These are phyloP conservation scores for Netelia virgata DNA, from an alignment of 2,888 invertebrate species.

Conservation along the genomic window DNA sequence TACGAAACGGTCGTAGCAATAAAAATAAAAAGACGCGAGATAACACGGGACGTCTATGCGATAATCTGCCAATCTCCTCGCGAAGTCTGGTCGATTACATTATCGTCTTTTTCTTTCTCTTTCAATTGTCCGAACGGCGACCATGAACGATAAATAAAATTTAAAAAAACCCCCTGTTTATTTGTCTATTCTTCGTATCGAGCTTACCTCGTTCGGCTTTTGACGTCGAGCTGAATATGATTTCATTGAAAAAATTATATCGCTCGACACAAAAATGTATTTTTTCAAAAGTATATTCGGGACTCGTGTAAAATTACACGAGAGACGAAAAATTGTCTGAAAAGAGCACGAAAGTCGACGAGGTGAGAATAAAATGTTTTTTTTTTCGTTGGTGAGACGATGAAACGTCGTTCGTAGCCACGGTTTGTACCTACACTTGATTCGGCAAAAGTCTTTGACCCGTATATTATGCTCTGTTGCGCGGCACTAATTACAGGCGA, in stretches of 20 bases:
- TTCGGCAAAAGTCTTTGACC: slow-evolving; percentile 47
- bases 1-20: slow-evolving; percentile 68
- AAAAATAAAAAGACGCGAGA: slow-evolving; percentile 73
- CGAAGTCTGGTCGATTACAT: too few relatives aligned
- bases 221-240: too few relatives aligned
- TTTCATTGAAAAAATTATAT: too few relatives aligned
- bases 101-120: too few relatives aligned
- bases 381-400: slow-evolving; percentile 44
- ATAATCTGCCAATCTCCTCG: too few relatives aligned
- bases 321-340: not conserved
- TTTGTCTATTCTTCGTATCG: too few relatives aligned
- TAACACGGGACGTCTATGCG: not conserved
- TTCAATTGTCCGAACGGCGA: too few relatives aligned
- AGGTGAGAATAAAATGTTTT: slow-evolving; percentile 46
- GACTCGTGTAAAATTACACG: not conserved
- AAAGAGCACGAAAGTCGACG: slow-evolving; percentile 7
- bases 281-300: too few relatives aligned
- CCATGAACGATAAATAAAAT: too few relatives aligned
- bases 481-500: slow-evolving; percentile 55
- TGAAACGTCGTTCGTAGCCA: slow-evolving; percentile 39
- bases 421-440: slow-evolving; percentile 27
- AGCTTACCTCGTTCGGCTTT: too few relatives aligned
- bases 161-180: too few relatives aligned
- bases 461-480: slow-evolving; percentile 10
- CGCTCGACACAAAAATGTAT: too few relatives aligned